Evolutionary conservation across 1,140 invertebrate species (phyloP).

Genomic region (Lethrus apterus): DNA sequence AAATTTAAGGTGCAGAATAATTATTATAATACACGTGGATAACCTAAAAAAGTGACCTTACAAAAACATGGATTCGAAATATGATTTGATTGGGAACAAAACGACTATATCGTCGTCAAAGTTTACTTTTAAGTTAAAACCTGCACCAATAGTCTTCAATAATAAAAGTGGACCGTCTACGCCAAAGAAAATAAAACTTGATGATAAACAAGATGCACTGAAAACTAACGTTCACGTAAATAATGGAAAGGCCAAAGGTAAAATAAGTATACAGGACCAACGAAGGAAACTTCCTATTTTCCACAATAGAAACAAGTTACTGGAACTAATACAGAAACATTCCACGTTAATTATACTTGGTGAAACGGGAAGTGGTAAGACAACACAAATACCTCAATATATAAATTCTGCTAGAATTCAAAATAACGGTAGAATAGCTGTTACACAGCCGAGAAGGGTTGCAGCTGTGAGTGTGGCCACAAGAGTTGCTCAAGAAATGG

Average conservation of each 20-base stretch:
- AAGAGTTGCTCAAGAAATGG: slow-evolving; percentile 75
- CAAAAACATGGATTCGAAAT: slow-evolving; percentile 31
- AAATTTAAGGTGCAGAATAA: too few species aligned
- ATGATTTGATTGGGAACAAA: slow-evolving; percentile 22
- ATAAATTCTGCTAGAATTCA: slow-evolving; percentile 53
- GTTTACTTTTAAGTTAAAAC: slow-evolving; percentile 30
- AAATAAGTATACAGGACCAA: slow-evolving; percentile 43
- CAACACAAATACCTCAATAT: slow-evolving; percentile 83
- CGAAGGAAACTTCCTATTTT: slow-evolving; percentile 46
- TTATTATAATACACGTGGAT: neutral
- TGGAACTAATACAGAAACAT: slow-evolving; percentile 48
- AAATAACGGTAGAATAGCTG: slow-evolving; percentile 56
- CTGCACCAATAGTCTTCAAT: slow-evolving; percentile 30
- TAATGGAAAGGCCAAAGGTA: slow-evolving; percentile 26
- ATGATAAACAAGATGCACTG: slow-evolving; percentile 18
- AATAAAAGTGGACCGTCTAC: slow-evolving; percentile 25
- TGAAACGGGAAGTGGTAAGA: slow-evolving; percentile 87
- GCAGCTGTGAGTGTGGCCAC: slow-evolving; percentile 86
- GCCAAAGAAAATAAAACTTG: slow-evolving; percentile 29
- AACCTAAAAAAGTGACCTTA: neutral
- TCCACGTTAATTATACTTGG: slow-evolving; percentile 72
- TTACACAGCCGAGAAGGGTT: slow-evolving; percentile 86
- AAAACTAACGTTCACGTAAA: slow-evolving; percentile 3
- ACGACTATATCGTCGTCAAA: slow-evolving; percentile 21
- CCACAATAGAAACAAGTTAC: slow-evolving; percentile 45